Evolutionary conservation across 2,797 vertebrate species (phyloP).

Genomic region (Naso thynnoides): DNA sequence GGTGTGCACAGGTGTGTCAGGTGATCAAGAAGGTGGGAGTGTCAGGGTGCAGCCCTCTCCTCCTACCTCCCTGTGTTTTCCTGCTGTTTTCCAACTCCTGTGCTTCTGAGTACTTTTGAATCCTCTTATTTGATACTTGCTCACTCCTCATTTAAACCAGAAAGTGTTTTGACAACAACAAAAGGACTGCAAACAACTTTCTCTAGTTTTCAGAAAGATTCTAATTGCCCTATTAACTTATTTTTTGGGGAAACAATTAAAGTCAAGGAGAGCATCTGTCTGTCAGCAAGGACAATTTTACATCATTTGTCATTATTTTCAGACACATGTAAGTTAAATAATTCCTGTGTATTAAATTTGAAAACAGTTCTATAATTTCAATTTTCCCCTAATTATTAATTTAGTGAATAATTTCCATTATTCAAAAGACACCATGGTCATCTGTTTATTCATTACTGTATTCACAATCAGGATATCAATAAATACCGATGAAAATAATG

Average conservation of each 20-base stretch:
- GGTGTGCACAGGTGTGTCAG: constrained; percentile 2
- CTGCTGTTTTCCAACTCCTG: too few species aligned
- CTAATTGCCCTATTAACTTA: not conserved
- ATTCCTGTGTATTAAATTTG: not conserved
- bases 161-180: not conserved
- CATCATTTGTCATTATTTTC: not conserved
- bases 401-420: not conserved
- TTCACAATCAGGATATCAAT: not conserved
- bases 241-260: not conserved
- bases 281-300: too few species aligned
- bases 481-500: not conserved
- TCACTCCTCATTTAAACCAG: not conserved
- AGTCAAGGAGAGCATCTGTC: not conserved
- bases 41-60: too few species aligned
- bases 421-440: not conserved
- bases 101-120: too few species aligned
- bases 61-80: too few species aligned
- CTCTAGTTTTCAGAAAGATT: not conserved
- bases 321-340: not conserved
- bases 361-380: not conserved
- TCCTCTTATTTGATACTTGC: too few species aligned
- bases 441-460: not conserved
- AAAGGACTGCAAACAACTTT: not conserved
- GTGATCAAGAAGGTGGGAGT: not conserved
- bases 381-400: not conserved